These are phyloP conservation scores for Heliconius melpomene DNA, from an alignment of 1,140 invertebrate genomes.

Conservation along the genomic window DNA sequence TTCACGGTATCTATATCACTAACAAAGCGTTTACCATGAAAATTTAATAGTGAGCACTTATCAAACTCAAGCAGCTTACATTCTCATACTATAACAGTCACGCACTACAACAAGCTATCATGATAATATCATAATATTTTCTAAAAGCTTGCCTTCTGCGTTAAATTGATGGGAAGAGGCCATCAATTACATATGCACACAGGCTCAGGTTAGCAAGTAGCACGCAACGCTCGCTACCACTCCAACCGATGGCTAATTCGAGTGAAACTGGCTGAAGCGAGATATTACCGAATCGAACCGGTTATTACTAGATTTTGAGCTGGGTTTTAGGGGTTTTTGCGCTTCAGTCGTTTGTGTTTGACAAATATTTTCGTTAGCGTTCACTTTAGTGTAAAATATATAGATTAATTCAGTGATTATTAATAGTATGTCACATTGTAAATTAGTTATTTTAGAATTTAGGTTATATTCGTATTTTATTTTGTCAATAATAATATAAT, in stretches of 20 bases:
- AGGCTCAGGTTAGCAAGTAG: constrained; percentile 43
- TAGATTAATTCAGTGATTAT: neutral
- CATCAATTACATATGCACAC: constrained; percentile 69
- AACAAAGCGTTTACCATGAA: neutral
- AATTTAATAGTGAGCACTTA: neutral
- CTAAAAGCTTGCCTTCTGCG: constrained; percentile 41
- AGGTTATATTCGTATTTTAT: too few relatives aligned
- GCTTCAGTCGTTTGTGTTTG: constrained; percentile 16
- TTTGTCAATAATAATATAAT: too few relatives aligned
- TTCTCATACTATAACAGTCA: neutral
- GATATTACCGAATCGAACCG: constrained; percentile 56
- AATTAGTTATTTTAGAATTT: neutral
- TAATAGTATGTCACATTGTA: neutral
- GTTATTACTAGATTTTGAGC: constrained; percentile 53
- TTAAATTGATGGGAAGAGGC: constrained; percentile 65
- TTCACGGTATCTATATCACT: neutral
- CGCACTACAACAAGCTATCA: constrained; percentile 35
- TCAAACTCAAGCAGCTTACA: constrained; percentile 4
- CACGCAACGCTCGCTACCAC: constrained; percentile 56
- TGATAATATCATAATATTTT: constrained; percentile 45
- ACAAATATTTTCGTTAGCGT: neutral
- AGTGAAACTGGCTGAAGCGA: constrained; percentile 59
- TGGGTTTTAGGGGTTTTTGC: constrained; percentile 40
- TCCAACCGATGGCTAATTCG: constrained; percentile 60
- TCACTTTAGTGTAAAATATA: neutral